Evolutionary conservation across 2,797 vertebrate species (phyloP), one percentile per base, ranked within the genome.

Genomic region (Sebastes oblongus): DNA sequence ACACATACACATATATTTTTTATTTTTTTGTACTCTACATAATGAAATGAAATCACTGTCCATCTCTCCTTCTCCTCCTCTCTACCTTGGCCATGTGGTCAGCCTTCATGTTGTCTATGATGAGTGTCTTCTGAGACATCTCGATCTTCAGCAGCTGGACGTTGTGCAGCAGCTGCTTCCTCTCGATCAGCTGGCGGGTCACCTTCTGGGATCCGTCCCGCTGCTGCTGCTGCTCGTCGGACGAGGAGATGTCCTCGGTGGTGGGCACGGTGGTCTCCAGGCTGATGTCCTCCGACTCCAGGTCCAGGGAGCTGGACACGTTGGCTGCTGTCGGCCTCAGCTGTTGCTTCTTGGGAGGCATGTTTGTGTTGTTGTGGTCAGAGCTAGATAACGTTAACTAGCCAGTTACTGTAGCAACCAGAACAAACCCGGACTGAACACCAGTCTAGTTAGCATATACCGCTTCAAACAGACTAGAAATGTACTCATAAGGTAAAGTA

Each of bases 221-320:
- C 75, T 92, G 94, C 78, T 96, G 32, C 32, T 92, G 34, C 10
- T 92, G 94, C 78, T 96, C 96, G 71, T 96, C 95, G 0, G 98
- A 99, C 3, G 98, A 99, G n/a, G 98, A 99, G 14, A 98, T 85
- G 8, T 99, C 98, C 91, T 99, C 98, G 0, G 98, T 98, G 0
- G 98, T 99, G 32, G 97, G 98, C 29, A 98, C 90, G 13, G 98
- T 99, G 2, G 98, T 99, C 94, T 99, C 98, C 86, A 99, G 96
- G 86, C 98, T 99, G 87, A 98, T 92, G 90, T 99, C 98, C 92
- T 99, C 98, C 4, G 97, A 99, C 92, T 99, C 98, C 89, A 99
- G 86, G 55, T 99, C 98, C 88, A 99, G 82, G 8, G 98, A 99
- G 90, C 97, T 99, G 64, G 98, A 99, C 50, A 97, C 60, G 8